Percentiles rank a stretch among this genome's conserved stretches.
Conservation (phyloP, 2,888 invertebrate genomes). For the Caenorhabditis plicata region DNA sequence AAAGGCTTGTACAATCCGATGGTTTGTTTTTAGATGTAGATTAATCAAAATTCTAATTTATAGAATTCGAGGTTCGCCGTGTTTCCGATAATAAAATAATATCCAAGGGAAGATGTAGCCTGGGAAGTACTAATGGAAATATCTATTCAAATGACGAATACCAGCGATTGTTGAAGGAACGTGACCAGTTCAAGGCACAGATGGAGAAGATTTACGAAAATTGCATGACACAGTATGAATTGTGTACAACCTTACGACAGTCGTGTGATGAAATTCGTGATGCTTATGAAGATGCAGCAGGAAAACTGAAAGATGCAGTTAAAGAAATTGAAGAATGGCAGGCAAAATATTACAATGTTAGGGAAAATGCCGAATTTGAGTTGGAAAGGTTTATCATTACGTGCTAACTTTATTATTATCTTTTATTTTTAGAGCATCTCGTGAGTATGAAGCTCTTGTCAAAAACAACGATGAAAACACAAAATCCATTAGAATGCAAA, state of each 20-base stretch:
- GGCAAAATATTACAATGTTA: constrained; percentile 12
- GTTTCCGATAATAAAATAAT: constrained; percentile 4
- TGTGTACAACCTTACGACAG: constrained; percentile 5
- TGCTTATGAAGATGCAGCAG: constrained; percentile 16
- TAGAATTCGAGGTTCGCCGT: constrained; percentile 27
- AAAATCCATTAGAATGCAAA: constrained; percentile 14
- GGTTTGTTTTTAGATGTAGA: constrained; percentile 1
- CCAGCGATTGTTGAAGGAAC: constrained; percentile 8
- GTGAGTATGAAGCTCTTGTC: constrained; percentile 20
- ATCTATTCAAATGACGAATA: constrained; percentile 11
- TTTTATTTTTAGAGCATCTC: constrained; percentile 7
- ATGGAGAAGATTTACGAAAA: constrained; percentile 15
- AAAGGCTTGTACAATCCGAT: constrained; percentile 13
- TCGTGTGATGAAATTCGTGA: constrained; percentile 10
- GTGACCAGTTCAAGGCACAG: constrained; percentile 12
- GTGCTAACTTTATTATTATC: neutral
- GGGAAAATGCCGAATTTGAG: constrained; percentile 17
- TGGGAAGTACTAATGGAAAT: constrained; percentile 1
- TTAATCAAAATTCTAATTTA: constrained; percentile 2
- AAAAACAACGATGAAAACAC: constrained; percentile 17
- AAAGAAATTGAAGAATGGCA: constrained; percentile 27
- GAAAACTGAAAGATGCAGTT: constrained; percentile 18
- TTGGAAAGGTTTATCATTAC: constrained; percentile 7
- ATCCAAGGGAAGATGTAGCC: neutral
- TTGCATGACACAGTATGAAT: constrained; percentile 7